Percentiles rank a stretch among this genome's conserved stretches.
phyloP scores from a whole-genome alignment of 1,140 invertebrate genomes.

The Pseudachorutes palmiensis region DNA sequence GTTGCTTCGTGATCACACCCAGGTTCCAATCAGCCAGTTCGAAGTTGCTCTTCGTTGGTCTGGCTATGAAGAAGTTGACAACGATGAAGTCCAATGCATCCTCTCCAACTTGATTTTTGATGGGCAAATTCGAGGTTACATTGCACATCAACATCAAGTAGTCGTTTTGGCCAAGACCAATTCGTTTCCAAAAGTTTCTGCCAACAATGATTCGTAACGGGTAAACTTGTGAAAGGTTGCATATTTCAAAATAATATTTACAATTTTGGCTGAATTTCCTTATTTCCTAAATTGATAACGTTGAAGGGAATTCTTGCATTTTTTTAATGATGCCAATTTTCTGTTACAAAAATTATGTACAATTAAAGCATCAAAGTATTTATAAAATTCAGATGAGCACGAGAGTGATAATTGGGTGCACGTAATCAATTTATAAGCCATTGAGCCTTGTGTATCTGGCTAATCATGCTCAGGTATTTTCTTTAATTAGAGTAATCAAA shows the following conservation, averaged over 20 bases:
- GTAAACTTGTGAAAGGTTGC: background rate
- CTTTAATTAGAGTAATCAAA: too few species aligned
- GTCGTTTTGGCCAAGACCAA: slow-evolving; percentile 95
- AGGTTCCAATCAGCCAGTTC: slow-evolving; percentile 78
- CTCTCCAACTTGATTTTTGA: slow-evolving; percentile 93
- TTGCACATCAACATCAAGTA: slow-evolving; percentile 93
- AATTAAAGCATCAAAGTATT: too few species aligned
- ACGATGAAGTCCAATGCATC: slow-evolving; percentile 92
- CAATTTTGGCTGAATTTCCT: background rate
- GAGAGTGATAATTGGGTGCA: too few species aligned
- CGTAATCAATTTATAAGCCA: too few species aligned
- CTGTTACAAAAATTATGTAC: too few species aligned
- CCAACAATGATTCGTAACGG: background rate
- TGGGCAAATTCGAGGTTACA: slow-evolving; percentile 92
- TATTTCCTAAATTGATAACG: too few species aligned
- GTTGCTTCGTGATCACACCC: slow-evolving; percentile 77
- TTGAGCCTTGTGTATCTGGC: too few species aligned
- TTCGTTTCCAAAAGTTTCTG: slow-evolving; percentile 66
- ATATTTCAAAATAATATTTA: background rate
- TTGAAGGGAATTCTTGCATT: too few species aligned
- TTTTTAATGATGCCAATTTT: too few species aligned
- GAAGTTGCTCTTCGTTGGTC: slow-evolving; percentile 68
- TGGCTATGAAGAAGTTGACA: slow-evolving; percentile 73
- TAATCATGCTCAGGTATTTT: too few species aligned
- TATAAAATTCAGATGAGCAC: too few species aligned